Evolutionary conservation across 2,888 invertebrate genomes (phyloP).

Genomic region (Scelioninae gen. 1): DNA sequence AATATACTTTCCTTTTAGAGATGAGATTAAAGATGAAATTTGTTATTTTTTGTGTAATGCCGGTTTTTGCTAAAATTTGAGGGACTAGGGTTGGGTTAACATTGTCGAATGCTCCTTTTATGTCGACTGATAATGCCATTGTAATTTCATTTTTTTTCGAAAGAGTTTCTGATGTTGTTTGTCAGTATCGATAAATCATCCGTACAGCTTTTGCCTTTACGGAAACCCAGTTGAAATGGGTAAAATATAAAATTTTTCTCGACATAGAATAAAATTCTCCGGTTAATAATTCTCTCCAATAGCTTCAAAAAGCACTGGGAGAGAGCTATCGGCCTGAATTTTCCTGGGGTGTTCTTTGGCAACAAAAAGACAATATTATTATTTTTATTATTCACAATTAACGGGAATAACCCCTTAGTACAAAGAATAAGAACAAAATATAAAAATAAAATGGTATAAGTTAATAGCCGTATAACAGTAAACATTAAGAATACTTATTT

Average conservation of each 20-base stretch:
- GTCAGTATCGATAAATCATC: not conserved
- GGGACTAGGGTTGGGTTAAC: not conserved
- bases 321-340: no score
- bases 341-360: no score
- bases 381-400: no score
- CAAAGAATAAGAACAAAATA: no score
- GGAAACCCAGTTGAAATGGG: constrained; percentile 7
- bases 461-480: no score
- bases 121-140: not conserved
- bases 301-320: no score
- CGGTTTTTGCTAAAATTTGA: not conserved
- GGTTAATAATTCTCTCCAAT: constrained; percentile 17
- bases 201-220: constrained; percentile 7
- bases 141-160: not conserved
- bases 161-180: not conserved
- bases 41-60: not conserved
- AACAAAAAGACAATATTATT: no score
- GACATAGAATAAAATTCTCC: not conserved
- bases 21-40: not conserved
- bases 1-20: not conserved
- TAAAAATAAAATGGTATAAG: no score
- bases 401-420: no score
- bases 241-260: constrained; percentile 20
- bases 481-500: no score
- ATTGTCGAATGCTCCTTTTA: constrained; percentile 7